These are phyloP conservation scores for Irena cyanogastra DNA, from an alignment of 2,113 vertebrate genomes.

Conservation along the genomic window DNA sequence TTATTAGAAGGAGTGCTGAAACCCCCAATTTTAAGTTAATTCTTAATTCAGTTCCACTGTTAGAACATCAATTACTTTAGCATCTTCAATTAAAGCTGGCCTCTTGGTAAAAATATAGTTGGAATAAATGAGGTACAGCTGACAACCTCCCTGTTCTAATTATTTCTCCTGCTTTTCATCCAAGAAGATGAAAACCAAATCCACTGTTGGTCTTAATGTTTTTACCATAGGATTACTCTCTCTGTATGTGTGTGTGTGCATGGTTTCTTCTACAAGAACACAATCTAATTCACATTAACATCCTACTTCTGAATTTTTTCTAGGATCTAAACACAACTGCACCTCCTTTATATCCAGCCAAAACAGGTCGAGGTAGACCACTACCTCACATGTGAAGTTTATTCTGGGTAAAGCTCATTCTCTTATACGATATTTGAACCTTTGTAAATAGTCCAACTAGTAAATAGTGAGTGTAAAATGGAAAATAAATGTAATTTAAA, in stretches of 20 bases:
- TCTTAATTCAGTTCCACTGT: neutral
- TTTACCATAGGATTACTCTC: neutral
- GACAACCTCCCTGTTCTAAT: neutral
- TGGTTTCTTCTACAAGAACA: neutral
- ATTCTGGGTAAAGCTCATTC: slow-evolving; percentile 37
- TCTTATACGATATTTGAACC: slow-evolving; percentile 12
- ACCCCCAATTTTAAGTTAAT: neutral
- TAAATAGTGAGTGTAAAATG: slow-evolving; percentile 73
- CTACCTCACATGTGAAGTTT: slow-evolving; percentile 11
- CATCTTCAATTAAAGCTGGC: neutral
- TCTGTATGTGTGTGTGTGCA: neutral
- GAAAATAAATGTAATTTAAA: slow-evolving; percentile 73
- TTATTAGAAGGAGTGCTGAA: neutral
- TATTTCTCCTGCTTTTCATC: neutral
- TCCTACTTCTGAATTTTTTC: neutral
- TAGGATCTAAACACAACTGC: neutral
- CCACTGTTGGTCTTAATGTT: slow-evolving; percentile 14
- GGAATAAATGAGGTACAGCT: slow-evolving; percentile 3
- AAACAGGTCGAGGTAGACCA: slow-evolving; percentile 35
- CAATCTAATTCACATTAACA: neutral
- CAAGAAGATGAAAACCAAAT: neutral
- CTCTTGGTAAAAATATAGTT: neutral
- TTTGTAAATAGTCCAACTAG: slow-evolving; percentile 76
- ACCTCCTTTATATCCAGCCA: slow-evolving; percentile 12
- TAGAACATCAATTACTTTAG: neutral